Conservation (phyloP, 2,113 vertebrate genomes). For the Dermatemys mawii region DNA sequence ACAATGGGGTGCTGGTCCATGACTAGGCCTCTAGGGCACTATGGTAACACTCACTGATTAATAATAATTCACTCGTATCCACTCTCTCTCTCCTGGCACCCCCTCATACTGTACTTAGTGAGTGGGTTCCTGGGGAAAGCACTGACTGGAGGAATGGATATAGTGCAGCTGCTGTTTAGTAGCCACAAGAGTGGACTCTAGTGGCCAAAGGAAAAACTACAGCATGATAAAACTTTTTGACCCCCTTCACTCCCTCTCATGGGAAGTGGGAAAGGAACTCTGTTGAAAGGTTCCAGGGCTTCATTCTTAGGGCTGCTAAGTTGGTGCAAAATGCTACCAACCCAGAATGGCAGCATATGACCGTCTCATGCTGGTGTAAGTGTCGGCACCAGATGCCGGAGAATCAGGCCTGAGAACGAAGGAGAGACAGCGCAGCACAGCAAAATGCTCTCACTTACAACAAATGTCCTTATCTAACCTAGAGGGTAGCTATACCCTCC, state of each 20-base stretch:
- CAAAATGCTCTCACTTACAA: not conserved
- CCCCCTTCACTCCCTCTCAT: not conserved
- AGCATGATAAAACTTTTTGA: not conserved
- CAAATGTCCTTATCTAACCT: not conserved
- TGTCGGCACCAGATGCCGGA: not conserved
- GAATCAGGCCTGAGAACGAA: not conserved
- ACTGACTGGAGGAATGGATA: too few species aligned
- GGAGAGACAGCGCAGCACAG: not conserved
- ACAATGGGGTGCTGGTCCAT: not conserved
- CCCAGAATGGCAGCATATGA: not conserved
- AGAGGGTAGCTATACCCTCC: not conserved
- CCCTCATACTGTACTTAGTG: not conserved
- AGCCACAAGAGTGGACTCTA: not conserved
- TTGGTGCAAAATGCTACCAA: not conserved
- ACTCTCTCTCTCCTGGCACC: not conserved
- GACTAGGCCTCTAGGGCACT: not conserved
- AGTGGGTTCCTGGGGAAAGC: too few species aligned
- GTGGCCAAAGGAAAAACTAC: not conserved
- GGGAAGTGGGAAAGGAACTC: not conserved
- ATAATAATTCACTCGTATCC: not conserved
- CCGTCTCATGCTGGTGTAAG: not conserved
- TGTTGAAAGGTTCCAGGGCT: not conserved
- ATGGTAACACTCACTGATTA: not conserved
- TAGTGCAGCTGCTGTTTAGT: not conserved
- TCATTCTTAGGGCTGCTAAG: not conserved